Evolutionary conservation across 2,797 vertebrate species (phyloP).

Genomic region (Eospalax fontanierii): DNA sequence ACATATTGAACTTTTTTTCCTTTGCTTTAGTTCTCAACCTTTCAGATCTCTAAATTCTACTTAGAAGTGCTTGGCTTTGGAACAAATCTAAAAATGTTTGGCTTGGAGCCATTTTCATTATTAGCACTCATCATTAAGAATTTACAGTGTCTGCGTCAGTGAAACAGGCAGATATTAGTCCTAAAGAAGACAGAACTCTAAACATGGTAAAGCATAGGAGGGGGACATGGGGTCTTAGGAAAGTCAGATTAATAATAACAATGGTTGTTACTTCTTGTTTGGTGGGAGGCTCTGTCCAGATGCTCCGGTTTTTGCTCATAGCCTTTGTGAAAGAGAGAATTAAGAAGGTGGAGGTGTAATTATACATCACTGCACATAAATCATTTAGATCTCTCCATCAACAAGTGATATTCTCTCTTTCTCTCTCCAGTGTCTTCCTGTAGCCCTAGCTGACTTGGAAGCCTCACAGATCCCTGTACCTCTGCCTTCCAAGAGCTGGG

Average conservation of each 20-base stretch:
- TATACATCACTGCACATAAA: too few species aligned
- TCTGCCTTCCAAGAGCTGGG: too few species aligned
- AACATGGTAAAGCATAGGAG: not conserved
- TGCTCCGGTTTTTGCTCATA: not conserved
- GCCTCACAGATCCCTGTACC: too few species aligned
- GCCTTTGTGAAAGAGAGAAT: not conserved
- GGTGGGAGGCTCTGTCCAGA: not conserved
- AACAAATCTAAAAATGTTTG: constrained; percentile 5
- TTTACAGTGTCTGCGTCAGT: not conserved
- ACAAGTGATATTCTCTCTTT: not conserved
- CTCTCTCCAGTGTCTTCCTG: too few species aligned
- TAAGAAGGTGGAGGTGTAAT: not conserved
- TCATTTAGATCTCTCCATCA: not conserved
- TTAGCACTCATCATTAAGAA: not conserved
- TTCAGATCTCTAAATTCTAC: constrained; percentile 4
- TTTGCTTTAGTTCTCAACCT: not conserved
- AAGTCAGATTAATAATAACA: not conserved
- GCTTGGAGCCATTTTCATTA: not conserved
- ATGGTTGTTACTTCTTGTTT: not conserved
- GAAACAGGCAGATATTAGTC: not conserved
- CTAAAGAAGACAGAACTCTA: not conserved
- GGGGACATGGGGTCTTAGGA: not conserved
- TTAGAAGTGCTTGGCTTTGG: not conserved
- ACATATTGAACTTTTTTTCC: not conserved
- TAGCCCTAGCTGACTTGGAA: too few species aligned